Percentiles rank a stretch among this genome's conserved stretches.
Conservation (phyloP, 2,797 vertebrate genomes). For the Cheirogaleus major region DNA sequence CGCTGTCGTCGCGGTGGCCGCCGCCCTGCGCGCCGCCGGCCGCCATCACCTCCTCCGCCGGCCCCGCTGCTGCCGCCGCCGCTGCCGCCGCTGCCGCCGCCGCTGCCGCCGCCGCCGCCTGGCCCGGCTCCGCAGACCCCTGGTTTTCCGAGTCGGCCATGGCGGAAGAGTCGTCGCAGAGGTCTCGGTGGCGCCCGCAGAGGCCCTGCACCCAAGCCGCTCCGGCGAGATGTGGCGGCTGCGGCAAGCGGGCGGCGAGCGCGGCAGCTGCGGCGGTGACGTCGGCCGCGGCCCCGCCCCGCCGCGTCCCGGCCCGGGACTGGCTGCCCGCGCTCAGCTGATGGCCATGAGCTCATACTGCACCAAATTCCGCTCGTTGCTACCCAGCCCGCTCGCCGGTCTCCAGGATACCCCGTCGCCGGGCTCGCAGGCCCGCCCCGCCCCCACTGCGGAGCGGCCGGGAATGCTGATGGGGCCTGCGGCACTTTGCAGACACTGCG, state of each 20-base stretch:
- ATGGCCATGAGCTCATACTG: neutral
- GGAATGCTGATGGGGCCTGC: neutral
- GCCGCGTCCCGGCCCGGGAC: rapidly evolving
- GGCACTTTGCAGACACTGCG: neutral
- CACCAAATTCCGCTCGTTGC: neutral
- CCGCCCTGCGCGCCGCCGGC: neutral
- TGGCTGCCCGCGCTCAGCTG: neutral
- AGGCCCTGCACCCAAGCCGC: neutral
- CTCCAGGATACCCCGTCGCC: neutral
- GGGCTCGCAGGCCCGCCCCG: too few species aligned
- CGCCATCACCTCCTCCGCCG: neutral
- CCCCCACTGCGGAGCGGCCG: neutral
- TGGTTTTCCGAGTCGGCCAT: slow-evolving; percentile 65
- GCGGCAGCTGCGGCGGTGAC: neutral
- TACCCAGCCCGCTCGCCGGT: neutral
- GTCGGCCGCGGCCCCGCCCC: neutral
- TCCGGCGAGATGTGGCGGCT: neutral
- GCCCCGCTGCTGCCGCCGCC: neutral
- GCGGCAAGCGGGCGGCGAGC: slow-evolving; percentile 45
- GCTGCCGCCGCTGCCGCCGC: neutral
- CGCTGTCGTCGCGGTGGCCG: neutral
- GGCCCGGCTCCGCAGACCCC: slow-evolving; percentile 10
- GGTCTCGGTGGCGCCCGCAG: neutral
- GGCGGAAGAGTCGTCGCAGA: neutral
- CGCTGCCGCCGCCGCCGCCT: neutral